These are phyloP conservation scores for Vombatus ursinus DNA, from an alignment of 2,113 vertebrate species.

Conservation along the genomic window DNA sequence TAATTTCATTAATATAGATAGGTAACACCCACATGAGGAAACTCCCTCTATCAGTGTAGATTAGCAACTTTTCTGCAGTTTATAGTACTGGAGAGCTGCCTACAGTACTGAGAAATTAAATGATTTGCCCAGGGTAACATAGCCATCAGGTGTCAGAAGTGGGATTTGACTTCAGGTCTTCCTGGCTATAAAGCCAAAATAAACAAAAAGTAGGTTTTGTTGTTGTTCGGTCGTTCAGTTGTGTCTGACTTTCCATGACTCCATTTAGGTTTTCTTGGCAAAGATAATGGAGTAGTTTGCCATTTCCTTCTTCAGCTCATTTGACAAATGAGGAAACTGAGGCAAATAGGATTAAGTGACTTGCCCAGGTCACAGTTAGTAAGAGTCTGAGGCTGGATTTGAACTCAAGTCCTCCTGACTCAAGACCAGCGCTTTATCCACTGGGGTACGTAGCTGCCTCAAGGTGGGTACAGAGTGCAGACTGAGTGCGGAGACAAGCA, in stretches of 20 bases:
- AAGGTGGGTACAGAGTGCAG: too few relatives aligned
- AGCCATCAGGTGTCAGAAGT: neutral
- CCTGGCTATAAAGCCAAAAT: neutral
- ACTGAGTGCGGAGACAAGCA: neutral
- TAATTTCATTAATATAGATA: neutral
- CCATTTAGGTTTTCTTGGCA: too few relatives aligned
- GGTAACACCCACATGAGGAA: neutral
- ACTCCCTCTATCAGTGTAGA: neutral
- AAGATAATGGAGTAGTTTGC: too few relatives aligned
- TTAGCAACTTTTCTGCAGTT: neutral
- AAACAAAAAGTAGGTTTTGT: too few relatives aligned
- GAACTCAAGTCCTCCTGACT: neutral
- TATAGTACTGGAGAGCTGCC: neutral
- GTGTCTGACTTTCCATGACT: too few relatives aligned
- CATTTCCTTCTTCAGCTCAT: too few relatives aligned
- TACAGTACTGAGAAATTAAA: neutral
- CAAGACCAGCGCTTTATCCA: too few relatives aligned
- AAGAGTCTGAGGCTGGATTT: neutral
- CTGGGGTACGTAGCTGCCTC: too few relatives aligned
- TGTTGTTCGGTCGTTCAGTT: too few relatives aligned
- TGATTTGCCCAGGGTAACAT: neutral
- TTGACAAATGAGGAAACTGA: too few relatives aligned
- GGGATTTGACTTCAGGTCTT: too few relatives aligned
- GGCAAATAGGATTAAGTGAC: neutral
- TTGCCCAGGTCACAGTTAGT: neutral